phyloP scores from a whole-genome alignment of 2,113 vertebrate genomes.

The Chinchilla lanigera region DNA sequence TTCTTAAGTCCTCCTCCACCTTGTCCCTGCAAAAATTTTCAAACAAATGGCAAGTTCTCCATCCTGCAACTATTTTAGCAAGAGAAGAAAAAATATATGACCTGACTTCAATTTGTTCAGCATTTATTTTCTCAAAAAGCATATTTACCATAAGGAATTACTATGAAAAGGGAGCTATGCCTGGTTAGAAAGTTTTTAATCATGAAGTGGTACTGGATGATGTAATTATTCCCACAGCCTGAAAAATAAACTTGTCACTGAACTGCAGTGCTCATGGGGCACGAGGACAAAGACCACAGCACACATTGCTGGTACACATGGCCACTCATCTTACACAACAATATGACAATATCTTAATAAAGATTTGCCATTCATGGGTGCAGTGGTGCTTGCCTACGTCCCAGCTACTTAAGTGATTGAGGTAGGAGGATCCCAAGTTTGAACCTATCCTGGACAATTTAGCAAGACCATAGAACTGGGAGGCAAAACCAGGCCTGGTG shows the following conservation, averaged over 20 bases:
- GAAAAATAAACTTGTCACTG: slow-evolving; percentile 34
- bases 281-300: neutral
- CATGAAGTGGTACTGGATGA: slow-evolving; percentile 65
- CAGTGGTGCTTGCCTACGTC: neutral
- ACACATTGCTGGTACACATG: neutral
- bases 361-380: neutral
- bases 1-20: neutral
- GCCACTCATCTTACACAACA: neutral
- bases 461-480: neutral
- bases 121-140: slow-evolving; percentile 68
- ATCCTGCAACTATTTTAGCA: slow-evolving; percentile 57
- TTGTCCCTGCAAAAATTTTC: neutral
- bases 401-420: neutral
- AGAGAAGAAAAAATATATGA: slow-evolving; percentile 55
- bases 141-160: slow-evolving; percentile 70
- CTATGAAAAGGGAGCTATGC: slow-evolving; percentile 56
- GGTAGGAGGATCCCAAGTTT: neutral
- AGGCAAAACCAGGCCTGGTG: neutral
- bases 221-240: slow-evolving; percentile 72
- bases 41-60: neutral
- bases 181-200: slow-evolving; percentile 69
- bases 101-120: slow-evolving; percentile 71
- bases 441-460: neutral
- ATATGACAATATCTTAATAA: neutral
- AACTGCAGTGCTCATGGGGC: neutral